Evolutionary conservation across 2,113 vertebrate species (phyloP).

Genomic region (Speoplatyrhinus poulsoni): DNA sequence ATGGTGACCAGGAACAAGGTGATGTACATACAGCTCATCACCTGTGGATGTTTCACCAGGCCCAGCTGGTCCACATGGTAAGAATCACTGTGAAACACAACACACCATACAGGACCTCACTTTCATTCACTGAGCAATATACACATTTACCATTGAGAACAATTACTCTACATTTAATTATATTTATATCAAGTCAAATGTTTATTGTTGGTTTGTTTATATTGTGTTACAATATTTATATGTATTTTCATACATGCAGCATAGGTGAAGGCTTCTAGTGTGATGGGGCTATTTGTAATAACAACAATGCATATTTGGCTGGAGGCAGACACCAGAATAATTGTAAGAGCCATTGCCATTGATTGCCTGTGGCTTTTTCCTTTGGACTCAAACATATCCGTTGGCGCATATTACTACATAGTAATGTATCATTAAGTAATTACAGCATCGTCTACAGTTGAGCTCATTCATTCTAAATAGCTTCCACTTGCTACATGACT

Average conservation of each 20-base stretch:
- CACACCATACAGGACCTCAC: neutral
- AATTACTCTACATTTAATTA: no score
- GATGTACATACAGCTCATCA: conserved; percentile 87
- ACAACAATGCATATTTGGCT: no score
- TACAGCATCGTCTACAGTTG: neutral
- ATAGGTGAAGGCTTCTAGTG: neutral
- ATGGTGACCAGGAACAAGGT: conserved; percentile 89
- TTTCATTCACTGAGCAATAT: neutral
- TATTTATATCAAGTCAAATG: no score
- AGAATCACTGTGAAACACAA: conserved; percentile 33
- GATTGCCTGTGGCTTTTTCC: neutral
- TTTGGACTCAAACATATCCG: neutral
- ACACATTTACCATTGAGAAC: no score
- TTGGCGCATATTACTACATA: neutral
- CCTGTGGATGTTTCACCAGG: conserved; percentile 77
- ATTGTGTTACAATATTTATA: no score
- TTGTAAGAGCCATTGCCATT: neutral
- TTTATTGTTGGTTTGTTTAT: no score
- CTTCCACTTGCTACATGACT: neutral
- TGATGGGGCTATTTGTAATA: neutral
- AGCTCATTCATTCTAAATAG: neutral
- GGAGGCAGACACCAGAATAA: neutral
- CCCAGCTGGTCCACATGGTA: conserved; percentile 42
- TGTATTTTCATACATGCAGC: neutral
- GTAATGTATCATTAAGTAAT: neutral